Evolutionary conservation across 2,797 vertebrate genomes (phyloP).

Genomic region (Bradypodion ventrale): DNA sequence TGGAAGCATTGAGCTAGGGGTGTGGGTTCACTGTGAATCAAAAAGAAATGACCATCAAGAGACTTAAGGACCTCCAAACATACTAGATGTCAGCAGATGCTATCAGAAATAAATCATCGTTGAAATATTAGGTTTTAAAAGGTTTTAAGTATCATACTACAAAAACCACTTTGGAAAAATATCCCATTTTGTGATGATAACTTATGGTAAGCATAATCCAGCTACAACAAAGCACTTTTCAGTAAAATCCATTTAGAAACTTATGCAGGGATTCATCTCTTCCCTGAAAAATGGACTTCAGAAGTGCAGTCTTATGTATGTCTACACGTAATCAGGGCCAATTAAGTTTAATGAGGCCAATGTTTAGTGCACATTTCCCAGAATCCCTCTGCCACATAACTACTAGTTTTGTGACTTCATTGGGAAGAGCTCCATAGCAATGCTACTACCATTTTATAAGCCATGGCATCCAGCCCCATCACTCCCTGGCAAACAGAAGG

Average conservation of each 20-base stretch:
- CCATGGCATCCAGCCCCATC: no score
- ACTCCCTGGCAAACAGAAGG: no score
- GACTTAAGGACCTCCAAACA: slow-evolving; percentile 52
- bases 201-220: not conserved
- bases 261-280: not conserved
- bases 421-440: not conserved
- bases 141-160: not conserved
- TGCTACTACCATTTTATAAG: no score
- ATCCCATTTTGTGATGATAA: not conserved
- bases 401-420: no score
- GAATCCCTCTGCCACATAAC: no score
- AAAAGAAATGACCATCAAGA: slow-evolving; percentile 55
- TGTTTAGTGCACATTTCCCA: no score
- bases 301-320: not conserved
- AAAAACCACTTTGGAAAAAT: slow-evolving; percentile 34
- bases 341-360: not conserved
- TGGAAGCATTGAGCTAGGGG: slow-evolving; percentile 60
- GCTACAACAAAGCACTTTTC: not conserved
- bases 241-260: not conserved
- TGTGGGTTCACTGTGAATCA: not conserved
- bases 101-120: slow-evolving; percentile 21
- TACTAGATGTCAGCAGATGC: slow-evolving; percentile 56
- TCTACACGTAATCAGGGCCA: not conserved
- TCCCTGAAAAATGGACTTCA: not conserved
- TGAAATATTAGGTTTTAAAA: slow-evolving; percentile 31